Conservation (phyloP, 2,113 vertebrate genomes). For the Melanerpes aurifrons region DNA sequence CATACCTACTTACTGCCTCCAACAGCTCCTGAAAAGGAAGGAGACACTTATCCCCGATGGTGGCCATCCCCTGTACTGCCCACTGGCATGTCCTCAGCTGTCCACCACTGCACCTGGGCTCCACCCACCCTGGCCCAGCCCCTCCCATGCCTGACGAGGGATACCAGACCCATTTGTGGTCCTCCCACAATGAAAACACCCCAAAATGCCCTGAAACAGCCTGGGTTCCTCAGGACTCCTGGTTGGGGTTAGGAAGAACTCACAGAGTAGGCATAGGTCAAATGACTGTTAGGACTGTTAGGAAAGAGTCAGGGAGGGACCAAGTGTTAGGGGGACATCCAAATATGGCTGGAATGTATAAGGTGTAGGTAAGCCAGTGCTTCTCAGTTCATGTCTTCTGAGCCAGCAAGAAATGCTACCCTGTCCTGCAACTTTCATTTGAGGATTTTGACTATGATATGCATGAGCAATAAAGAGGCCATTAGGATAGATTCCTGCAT, state of each 20-base stretch:
- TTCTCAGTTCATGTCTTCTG: neutral
- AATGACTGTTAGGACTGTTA: neutral
- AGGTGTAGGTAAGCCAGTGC: neutral
- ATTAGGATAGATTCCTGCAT: neutral
- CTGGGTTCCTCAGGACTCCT: rapidly evolving
- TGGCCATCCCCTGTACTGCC: rapidly evolving
- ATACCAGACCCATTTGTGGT: rapidly evolving
- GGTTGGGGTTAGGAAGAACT: rapidly evolving
- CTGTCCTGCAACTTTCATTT: neutral
- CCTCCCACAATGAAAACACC: neutral
- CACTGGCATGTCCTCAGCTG: rapidly evolving
- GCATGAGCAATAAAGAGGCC: neutral
- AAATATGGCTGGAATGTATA: rapidly evolving
- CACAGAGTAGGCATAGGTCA: rapidly evolving
- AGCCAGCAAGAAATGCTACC: neutral
- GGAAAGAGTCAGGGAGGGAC: neutral
- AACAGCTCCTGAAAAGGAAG: neutral
- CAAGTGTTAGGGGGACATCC: rapidly evolving
- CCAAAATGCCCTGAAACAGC: neutral
- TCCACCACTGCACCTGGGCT: neutral
- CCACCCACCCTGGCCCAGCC: neutral
- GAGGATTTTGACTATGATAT: neutral
- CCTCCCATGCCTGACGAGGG: rapidly evolving
- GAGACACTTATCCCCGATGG: neutral
- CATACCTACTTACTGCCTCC: neutral